These are phyloP conservation scores for Leptobrachium ailaonicum DNA, from an alignment of 2,113 vertebrate species.

Conservation along the genomic window DNA sequence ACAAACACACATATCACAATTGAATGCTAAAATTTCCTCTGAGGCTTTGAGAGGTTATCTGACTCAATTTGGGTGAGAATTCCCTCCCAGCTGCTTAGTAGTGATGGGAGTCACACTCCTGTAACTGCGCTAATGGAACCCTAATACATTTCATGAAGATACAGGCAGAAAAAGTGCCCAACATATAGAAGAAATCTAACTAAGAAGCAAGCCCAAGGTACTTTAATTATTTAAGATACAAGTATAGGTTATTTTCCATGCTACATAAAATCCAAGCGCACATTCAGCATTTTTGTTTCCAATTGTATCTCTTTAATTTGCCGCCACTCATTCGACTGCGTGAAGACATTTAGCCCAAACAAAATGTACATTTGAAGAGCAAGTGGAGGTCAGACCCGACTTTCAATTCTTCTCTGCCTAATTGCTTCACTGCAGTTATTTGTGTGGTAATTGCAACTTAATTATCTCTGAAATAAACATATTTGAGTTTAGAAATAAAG, in stretches of 20 bases:
- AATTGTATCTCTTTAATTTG: constrained; percentile 7
- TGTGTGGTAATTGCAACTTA: constrained; percentile 44
- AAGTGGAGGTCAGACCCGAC: constrained; percentile 24
- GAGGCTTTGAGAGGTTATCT: too few relatives aligned
- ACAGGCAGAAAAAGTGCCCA: too few relatives aligned
- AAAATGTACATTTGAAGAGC: constrained; percentile 38
- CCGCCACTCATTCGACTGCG: background rate
- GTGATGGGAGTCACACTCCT: too few relatives aligned
- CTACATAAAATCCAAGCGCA: background rate
- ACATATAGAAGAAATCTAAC: too few relatives aligned
- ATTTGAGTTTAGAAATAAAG: constrained; percentile 35
- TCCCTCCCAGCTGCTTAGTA: too few relatives aligned
- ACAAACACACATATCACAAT: too few relatives aligned
- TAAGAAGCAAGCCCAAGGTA: too few relatives aligned
- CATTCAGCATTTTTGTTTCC: background rate
- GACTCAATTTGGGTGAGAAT: too few relatives aligned
- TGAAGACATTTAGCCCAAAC: constrained; percentile 29
- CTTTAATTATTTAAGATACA: background rate
- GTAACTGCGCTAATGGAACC: too few relatives aligned
- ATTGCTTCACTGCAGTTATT: constrained; percentile 41
- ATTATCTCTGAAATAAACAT: constrained; percentile 49
- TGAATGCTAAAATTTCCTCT: too few relatives aligned
- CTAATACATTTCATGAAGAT: too few relatives aligned
- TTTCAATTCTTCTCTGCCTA: constrained; percentile 40
- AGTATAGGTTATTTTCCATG: background rate